A percentile compares a stretch with the other conserved stretches of the same genome.
Evolutionary conservation across 2,888 invertebrate genomes (phyloP).

Genomic region (Mellilla xanthometata): DNA sequence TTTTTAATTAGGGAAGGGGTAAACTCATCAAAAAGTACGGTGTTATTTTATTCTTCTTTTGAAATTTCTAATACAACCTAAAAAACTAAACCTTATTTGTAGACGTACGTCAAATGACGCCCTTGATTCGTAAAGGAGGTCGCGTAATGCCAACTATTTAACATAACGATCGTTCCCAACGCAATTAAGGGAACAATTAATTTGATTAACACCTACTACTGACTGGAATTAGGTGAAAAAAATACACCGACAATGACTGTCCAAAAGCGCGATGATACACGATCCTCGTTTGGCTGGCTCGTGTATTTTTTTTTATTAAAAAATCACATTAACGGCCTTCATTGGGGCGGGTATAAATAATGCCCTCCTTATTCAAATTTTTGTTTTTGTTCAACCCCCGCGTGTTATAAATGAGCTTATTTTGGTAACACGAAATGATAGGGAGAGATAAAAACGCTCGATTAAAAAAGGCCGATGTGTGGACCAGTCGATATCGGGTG

Average conservation of each 20-base stretch:
- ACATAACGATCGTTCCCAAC: constrained; percentile 23
- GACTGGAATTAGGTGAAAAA: constrained; percentile 41
- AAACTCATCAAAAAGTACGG: constrained; percentile 33
- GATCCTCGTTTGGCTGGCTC: constrained; percentile 77
- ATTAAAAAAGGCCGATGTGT: constrained; percentile 53
- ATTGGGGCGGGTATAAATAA: constrained; percentile 82
- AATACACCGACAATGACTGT: constrained; percentile 77
- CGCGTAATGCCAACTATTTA: constrained; percentile 33
- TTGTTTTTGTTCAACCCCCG: constrained; percentile 79
- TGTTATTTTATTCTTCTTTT: constrained; percentile 27
- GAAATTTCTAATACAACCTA: not conserved
- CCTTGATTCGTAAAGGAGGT: constrained; percentile 13
- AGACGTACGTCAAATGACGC: constrained; percentile 19
- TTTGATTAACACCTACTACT: constrained; percentile 63
- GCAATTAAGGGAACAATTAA: constrained; percentile 55
- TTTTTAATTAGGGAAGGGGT: constrained; percentile 75
- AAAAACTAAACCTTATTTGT: not conserved
- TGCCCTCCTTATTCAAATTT: constrained; percentile 83
- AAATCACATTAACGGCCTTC: constrained; percentile 83
- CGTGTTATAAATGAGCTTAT: constrained; percentile 81
- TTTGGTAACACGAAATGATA: constrained; percentile 76
- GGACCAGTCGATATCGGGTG: constrained; percentile 21
- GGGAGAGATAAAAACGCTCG: constrained; percentile 72
- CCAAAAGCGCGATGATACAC: constrained; percentile 81
- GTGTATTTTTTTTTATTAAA: constrained; percentile 78